phyloP scores from a whole-genome alignment of 2,797 vertebrate species.

The Peromyscus aztecus region DNA sequence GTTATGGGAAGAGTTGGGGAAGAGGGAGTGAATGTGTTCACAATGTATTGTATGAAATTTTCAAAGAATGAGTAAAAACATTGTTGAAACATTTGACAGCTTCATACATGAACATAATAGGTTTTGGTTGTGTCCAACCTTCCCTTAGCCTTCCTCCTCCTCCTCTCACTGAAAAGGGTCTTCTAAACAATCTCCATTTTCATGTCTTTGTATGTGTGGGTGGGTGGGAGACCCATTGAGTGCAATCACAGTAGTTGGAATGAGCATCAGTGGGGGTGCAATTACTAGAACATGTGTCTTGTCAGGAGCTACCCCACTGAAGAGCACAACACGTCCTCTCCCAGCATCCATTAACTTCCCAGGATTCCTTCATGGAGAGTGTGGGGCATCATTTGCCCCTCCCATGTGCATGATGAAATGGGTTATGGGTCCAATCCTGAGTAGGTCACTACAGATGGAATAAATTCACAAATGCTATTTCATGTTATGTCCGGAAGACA shows the following conservation, averaged over 20 bases:
- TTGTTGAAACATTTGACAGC: not conserved
- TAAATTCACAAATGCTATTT: no score
- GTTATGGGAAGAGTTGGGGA: not conserved
- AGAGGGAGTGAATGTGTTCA: not conserved
- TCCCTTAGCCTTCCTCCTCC: not conserved
- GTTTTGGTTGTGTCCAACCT: not conserved
- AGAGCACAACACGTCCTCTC: not conserved
- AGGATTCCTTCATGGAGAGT: not conserved
- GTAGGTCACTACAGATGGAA: not conserved
- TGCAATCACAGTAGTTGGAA: no score
- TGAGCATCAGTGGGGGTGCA: not conserved
- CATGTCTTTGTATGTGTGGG: not conserved
- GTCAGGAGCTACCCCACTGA: not conserved
- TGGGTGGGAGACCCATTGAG: not conserved
- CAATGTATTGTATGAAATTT: not conserved
- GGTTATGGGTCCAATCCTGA: not conserved
- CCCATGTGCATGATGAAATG: not conserved
- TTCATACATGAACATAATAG: not conserved
- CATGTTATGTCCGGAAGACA: fast-evolving
- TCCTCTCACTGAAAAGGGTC: not conserved
- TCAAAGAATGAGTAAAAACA: not conserved
- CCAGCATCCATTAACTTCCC: not conserved
- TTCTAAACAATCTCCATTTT: not conserved
- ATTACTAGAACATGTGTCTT: not conserved
- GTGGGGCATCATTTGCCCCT: not conserved